A percentile compares a stretch with the other conserved stretches of the same genome.
Evolutionary conservation across 2,888 invertebrate species (phyloP).

Genomic region (Ectobius pallidus): DNA sequence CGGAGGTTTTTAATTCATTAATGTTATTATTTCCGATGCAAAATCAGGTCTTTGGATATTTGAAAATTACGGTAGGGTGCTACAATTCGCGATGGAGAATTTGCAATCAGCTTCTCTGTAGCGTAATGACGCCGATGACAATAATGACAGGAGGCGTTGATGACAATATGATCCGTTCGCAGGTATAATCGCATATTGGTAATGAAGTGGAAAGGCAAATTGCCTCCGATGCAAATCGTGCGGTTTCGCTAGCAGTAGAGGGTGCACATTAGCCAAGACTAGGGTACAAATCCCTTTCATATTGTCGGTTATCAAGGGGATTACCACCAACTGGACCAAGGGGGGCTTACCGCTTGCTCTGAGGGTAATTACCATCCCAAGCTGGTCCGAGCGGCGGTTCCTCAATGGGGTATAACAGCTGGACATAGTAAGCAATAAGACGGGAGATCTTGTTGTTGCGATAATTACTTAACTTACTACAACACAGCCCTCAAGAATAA

Average conservation of each 20-base stretch:
- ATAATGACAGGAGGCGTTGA: background rate
- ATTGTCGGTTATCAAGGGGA: background rate
- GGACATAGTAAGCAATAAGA: no score
- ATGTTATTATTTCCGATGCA: no score
- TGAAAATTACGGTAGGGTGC: no score
- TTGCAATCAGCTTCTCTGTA: no score
- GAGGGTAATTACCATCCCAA: background rate
- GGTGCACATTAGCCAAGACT: background rate
- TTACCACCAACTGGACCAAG: background rate
- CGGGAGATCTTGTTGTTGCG: no score
- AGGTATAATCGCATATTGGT: no score
- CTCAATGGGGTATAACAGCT: no score
- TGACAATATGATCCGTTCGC: background rate
- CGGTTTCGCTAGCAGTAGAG: background rate
- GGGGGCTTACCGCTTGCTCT: background rate
- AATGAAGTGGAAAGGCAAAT: slow-evolving; percentile 19
- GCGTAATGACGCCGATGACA: background rate
- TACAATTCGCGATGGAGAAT: no score
- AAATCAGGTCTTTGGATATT: no score
- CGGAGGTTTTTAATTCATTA: no score
- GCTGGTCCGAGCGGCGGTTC: background rate
- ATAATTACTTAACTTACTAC: no score
- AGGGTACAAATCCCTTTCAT: background rate
- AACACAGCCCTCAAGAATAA: no score
- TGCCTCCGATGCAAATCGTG: slow-evolving; percentile 19